Evolutionary conservation across 2,888 invertebrate species (phyloP), one percentile per base, ranked within the genome.

Genomic region (Ophioninae sp.): DNA sequence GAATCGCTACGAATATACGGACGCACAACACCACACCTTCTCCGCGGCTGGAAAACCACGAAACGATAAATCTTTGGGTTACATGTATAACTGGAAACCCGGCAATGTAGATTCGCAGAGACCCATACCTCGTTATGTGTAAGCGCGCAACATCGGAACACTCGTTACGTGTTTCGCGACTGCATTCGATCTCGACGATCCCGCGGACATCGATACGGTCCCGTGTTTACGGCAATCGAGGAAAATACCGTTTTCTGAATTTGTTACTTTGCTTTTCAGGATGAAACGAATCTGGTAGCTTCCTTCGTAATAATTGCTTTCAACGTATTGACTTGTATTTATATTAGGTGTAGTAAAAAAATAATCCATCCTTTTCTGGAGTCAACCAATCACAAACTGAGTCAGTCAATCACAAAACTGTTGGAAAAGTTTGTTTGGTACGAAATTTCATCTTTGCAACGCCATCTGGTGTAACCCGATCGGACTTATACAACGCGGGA

Each of bases 11-110:
- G 23, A 68, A 68, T 23, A n/a, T 51, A 51, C 23, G 51, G 13
- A 39, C 23, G 44, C 23, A 23, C 67, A 56, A 56, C 65, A 67
- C 61, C 56, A 22, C 74, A 74, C 69, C 74, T 78, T 65, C 67
- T 20, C 17, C 44, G 59, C 61, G 58, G 73, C 41, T 64, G 39
- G 82, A 81, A 81, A 76, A 84, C 81, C 79, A 61, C 81, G 23
- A 63, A 67, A 71, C 75, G 84, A 84, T 84, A 81, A 84, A 84
- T 84, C 81, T 84, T 81, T 61, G 74, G 71, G 61, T 81, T 75
- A 71, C 77, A 56, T 73, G 69, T 64, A 69, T 75, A 44, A 22
- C 69, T 39, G 17, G 22, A 72, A 61, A 39, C 64, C 64, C 37
- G 13, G 51, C 51, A 51, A 51, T 51, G 68, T 68, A 68, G 13